Evolutionary conservation across 2,113 vertebrate genomes (phyloP).

Genomic region (Pluvianellus socialis): DNA sequence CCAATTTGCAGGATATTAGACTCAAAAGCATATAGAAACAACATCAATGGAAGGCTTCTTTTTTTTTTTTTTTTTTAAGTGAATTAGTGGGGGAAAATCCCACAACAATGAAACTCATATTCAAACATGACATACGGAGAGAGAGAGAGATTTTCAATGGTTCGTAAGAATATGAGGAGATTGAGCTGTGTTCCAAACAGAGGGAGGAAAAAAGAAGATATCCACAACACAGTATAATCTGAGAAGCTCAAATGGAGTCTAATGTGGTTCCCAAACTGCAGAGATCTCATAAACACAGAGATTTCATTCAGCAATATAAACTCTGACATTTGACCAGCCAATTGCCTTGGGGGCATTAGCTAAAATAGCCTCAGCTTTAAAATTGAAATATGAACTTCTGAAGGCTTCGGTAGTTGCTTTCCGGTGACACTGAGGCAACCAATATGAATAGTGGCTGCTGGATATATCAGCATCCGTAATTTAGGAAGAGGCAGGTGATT

Average conservation of each 20-base stretch:
- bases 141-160: background rate
- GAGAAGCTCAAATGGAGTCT: background rate
- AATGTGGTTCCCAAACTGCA: background rate
- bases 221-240: background rate
- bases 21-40: background rate
- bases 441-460: background rate
- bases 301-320: conserved; percentile 55
- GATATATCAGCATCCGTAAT: background rate
- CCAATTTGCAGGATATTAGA: background rate
- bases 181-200: background rate
- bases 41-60: background rate
- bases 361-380: conserved; percentile 61
- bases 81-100: background rate
- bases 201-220: background rate
- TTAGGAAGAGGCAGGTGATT: background rate
- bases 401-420: conserved; percentile 27
- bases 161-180: background rate
- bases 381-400: conserved; percentile 56
- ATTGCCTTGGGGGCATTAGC: conserved; percentile 36
- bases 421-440: background rate
- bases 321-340: conserved; percentile 56
- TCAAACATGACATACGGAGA: background rate
- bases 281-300: conserved; percentile 28
- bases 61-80: background rate
- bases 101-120: background rate